A percentile compares a stretch with the other conserved stretches of the same genome.
These are phyloP conservation scores for Sericinus montela DNA, from an alignment of 2,888 invertebrate genomes.

Conservation along the genomic window DNA sequence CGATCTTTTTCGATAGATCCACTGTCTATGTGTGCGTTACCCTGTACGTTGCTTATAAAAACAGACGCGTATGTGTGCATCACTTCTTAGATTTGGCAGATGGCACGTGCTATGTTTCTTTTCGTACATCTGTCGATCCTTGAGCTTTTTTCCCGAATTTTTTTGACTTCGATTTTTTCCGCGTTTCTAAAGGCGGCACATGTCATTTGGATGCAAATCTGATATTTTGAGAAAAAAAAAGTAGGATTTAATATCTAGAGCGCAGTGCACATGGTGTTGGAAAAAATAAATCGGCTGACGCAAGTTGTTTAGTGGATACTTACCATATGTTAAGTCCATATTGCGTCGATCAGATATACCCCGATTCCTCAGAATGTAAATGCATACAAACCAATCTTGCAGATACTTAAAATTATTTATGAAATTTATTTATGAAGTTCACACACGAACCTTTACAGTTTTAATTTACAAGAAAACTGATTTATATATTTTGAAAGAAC, in stretches of 20 bases:
- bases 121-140: constrained; percentile 71
- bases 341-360: constrained; percentile 33
- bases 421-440: no score
- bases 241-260: constrained; percentile 53
- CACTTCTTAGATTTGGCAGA: constrained; percentile 75
- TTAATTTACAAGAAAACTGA: no score
- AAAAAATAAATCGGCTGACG: constrained; percentile 64
- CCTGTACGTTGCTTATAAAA: constrained; percentile 43
- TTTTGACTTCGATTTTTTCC: constrained; percentile 47
- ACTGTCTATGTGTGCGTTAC: constrained; percentile 47
- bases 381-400: no score
- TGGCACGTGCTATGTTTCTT: constrained; percentile 75
- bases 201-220: constrained; percentile 76
- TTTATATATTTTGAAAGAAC: no score
- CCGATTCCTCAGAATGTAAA: neutral
- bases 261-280: constrained; percentile 62
- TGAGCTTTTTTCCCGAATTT: constrained; percentile 49
- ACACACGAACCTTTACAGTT: no score
- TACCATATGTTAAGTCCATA: constrained; percentile 61
- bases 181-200: constrained; percentile 44
- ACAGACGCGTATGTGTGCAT: constrained; percentile 47
- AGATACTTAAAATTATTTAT: no score
- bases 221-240: constrained; percentile 46
- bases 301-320: constrained; percentile 62
- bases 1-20: constrained; percentile 61